phyloP scores from a whole-genome alignment of 2,113 vertebrate genomes.

The Danionella cerebrum region DNA sequence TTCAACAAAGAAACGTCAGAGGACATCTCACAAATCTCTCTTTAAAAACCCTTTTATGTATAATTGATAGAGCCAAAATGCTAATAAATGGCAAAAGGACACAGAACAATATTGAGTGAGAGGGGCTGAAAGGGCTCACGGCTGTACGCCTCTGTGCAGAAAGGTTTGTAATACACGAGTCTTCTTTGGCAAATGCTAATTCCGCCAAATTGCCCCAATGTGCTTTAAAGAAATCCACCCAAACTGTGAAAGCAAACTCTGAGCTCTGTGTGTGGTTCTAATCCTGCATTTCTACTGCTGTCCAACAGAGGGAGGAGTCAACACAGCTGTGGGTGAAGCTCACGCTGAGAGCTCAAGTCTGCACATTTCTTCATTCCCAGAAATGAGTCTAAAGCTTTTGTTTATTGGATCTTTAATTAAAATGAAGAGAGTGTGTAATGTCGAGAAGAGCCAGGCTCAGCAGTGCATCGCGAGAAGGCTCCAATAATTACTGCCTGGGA shows the following conservation, averaged over 20 bases:
- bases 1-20: constrained; percentile 56
- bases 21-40: constrained; percentile 27
- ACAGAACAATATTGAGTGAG: constrained; percentile 11
- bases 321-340: constrained; percentile 9
- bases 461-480: constrained; percentile 15
- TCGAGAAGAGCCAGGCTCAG: constrained; percentile 21
- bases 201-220: not conserved
- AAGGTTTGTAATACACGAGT: constrained; percentile 27
- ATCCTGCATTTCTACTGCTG: constrained; percentile 26
- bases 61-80: constrained; percentile 56
- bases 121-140: constrained; percentile 17
- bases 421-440: constrained; percentile 3
- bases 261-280: not conserved
- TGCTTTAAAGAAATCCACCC: not conserved
- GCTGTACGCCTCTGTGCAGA: constrained; percentile 4
- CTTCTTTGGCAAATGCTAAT: not conserved
- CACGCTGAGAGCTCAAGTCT: constrained; percentile 4
- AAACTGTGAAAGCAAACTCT: not conserved
- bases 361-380: constrained; percentile 26
- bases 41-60: constrained; percentile 48
- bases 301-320: constrained; percentile 40
- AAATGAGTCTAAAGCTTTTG: constrained; percentile 15
- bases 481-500: constrained; percentile 9
- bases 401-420: constrained; percentile 40
- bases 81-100: constrained; percentile 47